These are phyloP conservation scores for Lagocephalus sceleratus DNA, from an alignment of 2,797 vertebrate genomes.

Conservation along the genomic window DNA sequence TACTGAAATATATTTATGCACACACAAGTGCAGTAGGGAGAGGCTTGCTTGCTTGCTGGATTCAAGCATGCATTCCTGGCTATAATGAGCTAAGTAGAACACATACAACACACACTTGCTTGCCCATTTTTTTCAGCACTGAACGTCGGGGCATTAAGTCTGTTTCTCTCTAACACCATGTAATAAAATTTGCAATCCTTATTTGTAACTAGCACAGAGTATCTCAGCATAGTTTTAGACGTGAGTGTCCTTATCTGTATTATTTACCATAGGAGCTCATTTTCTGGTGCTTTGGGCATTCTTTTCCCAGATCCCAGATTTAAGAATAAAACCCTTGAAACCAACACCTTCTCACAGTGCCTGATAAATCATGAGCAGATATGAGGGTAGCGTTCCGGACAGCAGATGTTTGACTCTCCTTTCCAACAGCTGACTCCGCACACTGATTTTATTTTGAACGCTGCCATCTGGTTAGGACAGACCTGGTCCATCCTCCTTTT, in stretches of 20 bases:
- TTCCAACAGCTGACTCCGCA: conserved; percentile 73
- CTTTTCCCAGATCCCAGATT: neutral
- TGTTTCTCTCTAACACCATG: too few species aligned
- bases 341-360: conserved; percentile 30
- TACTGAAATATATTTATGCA: conserved; percentile 24
- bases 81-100: conserved; percentile 61
- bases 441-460: conserved; percentile 70
- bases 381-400: conserved; percentile 32
- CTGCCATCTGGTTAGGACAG: conserved; percentile 62
- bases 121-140: neutral
- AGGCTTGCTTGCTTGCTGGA: conserved; percentile 56
- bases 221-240: neutral
- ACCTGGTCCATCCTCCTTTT: conserved; percentile 43
- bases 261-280: conserved; percentile 7
- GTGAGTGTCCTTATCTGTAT: neutral
- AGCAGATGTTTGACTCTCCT: conserved; percentile 67
- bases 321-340: neutral
- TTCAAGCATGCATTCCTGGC: conserved; percentile 63
- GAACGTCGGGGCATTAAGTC: neutral
- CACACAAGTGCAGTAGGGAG: conserved; percentile 47
- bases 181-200: too few species aligned
- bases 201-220: too few species aligned
- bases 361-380: conserved; percentile 37
- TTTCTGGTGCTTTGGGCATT: neutral
- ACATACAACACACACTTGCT: conserved; percentile 13